phyloP scores from a whole-genome alignment of 2,113 vertebrate genomes.

The Semnornis frantzii region DNA sequence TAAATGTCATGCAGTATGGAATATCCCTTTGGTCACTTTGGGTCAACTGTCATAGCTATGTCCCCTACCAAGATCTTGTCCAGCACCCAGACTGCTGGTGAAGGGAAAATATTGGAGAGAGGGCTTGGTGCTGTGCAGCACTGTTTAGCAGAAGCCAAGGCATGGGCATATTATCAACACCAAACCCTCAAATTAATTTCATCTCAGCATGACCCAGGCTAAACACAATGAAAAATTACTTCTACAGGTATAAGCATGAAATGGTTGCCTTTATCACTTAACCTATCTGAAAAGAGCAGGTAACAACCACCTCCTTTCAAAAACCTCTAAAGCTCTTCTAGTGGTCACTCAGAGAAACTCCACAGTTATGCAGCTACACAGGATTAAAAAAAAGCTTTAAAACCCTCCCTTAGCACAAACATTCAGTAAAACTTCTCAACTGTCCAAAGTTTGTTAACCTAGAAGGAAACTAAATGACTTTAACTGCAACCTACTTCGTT shows the following conservation, averaged over 20 bases:
- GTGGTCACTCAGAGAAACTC: not conserved
- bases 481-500: not conserved
- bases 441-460: not conserved
- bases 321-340: not conserved
- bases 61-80: not conserved
- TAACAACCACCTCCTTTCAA: not conserved
- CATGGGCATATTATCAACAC: not conserved
- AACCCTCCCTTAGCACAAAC: not conserved
- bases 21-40: not conserved
- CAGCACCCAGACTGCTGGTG: accelerated
- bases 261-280: not conserved
- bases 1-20: not conserved
- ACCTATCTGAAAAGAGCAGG: not conserved
- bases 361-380: not conserved
- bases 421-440: not conserved
- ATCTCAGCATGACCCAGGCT: not conserved
- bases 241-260: not conserved
- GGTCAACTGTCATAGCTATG: not conserved
- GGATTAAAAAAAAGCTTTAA: not conserved
- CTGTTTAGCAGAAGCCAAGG: not conserved
- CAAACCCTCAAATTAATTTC: not conserved
- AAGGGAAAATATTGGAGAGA: not conserved
- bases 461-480: not conserved
- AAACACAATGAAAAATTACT: not conserved
- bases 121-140: not conserved